phyloP scores from a whole-genome alignment of 1,140 invertebrate genomes.

The Eulimnadia texana region DNA sequence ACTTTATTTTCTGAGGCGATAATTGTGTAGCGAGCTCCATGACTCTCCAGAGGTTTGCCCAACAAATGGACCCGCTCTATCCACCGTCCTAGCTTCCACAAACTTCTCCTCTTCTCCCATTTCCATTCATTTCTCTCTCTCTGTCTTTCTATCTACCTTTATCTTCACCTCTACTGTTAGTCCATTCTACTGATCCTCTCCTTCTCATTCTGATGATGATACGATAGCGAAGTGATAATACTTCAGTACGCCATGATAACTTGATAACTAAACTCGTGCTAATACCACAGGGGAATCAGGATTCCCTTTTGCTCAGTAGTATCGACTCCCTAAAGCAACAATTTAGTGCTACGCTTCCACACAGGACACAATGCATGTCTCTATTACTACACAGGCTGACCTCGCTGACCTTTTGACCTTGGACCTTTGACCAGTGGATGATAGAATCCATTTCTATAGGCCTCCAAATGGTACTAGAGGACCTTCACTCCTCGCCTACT shows the following conservation, averaged over 20 bases:
- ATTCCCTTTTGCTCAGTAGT: too few species aligned
- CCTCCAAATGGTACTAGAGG: too few species aligned
- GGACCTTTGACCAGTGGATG: too few species aligned
- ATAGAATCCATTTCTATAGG: too few species aligned
- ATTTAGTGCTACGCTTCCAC: neutral
- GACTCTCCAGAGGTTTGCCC: neutral
- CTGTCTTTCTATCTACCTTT: neutral
- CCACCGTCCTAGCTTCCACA: neutral
- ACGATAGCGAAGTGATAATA: too few species aligned
- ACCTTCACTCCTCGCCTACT: neutral
- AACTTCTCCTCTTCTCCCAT: neutral
- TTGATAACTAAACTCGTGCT: too few species aligned
- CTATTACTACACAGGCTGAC: neutral
- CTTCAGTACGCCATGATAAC: too few species aligned
- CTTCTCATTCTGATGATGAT: too few species aligned
- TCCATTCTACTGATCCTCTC: too few species aligned
- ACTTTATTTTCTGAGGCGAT: neutral
- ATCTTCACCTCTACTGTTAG: neutral
- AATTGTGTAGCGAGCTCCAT: neutral
- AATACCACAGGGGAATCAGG: too few species aligned
- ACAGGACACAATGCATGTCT: neutral
- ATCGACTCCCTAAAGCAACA: too few species aligned
- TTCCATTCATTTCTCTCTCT: neutral
- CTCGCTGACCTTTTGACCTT: neutral
- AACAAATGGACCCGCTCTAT: neutral